phyloP scores from a whole-genome alignment of 1,140 invertebrate genomes.

The Drosophila triauraria region DNA sequence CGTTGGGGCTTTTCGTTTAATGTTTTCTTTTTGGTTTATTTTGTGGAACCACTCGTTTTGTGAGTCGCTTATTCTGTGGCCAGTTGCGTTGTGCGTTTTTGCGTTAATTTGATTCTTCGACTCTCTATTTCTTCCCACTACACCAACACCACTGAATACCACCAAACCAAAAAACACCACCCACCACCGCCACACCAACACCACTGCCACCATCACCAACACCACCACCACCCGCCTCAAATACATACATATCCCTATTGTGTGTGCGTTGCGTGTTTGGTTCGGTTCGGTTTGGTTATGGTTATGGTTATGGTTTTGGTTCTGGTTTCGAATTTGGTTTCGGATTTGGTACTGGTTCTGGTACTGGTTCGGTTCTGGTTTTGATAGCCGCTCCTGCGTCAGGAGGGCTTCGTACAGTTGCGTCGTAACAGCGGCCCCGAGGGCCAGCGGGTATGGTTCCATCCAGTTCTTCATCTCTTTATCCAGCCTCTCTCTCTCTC shows the following conservation, averaged over 20 bases:
- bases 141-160: constrained; percentile 34
- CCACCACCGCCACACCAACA: constrained; percentile 33
- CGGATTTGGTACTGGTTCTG: constrained; percentile 55
- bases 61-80: constrained; percentile 56
- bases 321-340: constrained; percentile 39
- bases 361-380: constrained; percentile 55
- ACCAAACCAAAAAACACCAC: constrained; percentile 20
- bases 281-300: constrained; percentile 51
- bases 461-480: constrained; percentile 64
- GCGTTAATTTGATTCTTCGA: constrained; percentile 69
- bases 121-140: constrained; percentile 63
- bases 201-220: constrained; percentile 4
- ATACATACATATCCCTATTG: constrained; percentile 41
- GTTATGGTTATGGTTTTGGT: constrained; percentile 52
- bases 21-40: constrained; percentile 8
- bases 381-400: constrained; percentile 81
- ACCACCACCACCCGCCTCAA: constrained; percentile 44
- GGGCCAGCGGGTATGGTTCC: constrained; percentile 83
- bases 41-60: constrained; percentile 15
- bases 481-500: constrained; percentile 60
- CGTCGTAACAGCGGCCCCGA: constrained; percentile 84
- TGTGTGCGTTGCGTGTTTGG: constrained; percentile 80
- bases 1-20: constrained; percentile 26
- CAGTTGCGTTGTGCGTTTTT: constrained; percentile 56
- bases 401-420: constrained; percentile 84